Conservation (phyloP, 92 coral and sea anemone genomes). For the Zoanthus solanderi region DNA sequence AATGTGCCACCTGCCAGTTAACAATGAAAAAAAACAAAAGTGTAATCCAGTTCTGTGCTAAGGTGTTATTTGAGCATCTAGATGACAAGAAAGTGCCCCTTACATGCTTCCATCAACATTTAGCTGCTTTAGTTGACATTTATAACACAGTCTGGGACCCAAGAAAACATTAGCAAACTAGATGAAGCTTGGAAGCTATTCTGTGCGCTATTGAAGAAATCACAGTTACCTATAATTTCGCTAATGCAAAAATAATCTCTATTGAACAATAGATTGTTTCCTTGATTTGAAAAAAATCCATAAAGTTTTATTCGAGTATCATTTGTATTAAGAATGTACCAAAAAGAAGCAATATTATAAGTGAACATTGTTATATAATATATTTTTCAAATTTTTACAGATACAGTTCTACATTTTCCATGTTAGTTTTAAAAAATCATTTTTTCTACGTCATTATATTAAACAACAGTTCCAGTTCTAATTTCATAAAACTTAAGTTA, state of each 20-base stretch:
- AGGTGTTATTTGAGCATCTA: conserved; percentile 25
- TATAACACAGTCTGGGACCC: conserved; percentile 1
- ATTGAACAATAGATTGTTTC: not conserved
- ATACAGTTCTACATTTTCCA: too few relatives aligned
- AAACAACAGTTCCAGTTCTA: conserved; percentile 17
- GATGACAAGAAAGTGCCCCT: conserved; percentile 34
- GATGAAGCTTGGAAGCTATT: conserved; percentile 1
- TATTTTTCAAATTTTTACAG: too few relatives aligned
- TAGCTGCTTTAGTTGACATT: conserved; percentile 5
- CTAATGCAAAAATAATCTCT: too few relatives aligned
- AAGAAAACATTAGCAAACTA: not conserved
- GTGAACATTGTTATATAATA: too few relatives aligned
- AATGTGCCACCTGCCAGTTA: conserved; percentile 29
- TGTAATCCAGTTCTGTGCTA: conserved; percentile 9
- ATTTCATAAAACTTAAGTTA: not conserved
- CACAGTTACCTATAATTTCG: not conserved
- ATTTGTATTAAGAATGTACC: too few relatives aligned
- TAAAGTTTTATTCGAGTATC: not conserved
- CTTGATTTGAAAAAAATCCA: conserved; percentile 6
- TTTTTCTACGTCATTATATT: conserved; percentile 16
- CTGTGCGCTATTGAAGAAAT: not conserved
- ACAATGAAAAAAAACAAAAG: conserved; percentile 18
- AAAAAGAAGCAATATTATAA: too few relatives aligned
- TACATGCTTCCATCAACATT: conserved; percentile 18
- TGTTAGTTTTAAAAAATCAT: not conserved